Percentiles rank a stretch among this genome's conserved stretches.
phyloP scores from a whole-genome alignment of 2,888 invertebrate species.

The Pristionchus mayeri region DNA sequence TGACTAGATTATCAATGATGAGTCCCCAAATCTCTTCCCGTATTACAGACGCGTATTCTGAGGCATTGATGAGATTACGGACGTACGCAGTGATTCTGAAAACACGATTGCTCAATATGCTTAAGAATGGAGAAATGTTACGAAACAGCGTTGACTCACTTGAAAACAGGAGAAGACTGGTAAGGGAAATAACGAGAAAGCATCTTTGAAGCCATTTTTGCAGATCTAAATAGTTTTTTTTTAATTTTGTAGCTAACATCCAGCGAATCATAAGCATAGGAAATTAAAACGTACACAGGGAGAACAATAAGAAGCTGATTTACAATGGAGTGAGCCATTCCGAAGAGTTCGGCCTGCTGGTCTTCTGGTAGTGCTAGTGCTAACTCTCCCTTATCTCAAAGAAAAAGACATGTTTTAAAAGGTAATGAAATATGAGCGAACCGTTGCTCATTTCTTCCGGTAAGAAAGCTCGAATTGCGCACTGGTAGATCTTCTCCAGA shows the following conservation, averaged over 20 bases:
- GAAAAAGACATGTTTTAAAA: neutral
- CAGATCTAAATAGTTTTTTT: constrained; percentile 20
- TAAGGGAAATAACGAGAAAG: constrained; percentile 20
- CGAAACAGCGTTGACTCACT: constrained; percentile 12
- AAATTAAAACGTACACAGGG: constrained; percentile 30
- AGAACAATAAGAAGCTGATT: constrained; percentile 39
- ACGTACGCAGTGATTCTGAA: constrained; percentile 45
- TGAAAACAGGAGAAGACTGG: constrained; percentile 37
- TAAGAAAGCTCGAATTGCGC: constrained; percentile 8
- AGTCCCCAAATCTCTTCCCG: constrained; percentile 25
- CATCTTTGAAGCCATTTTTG: constrained; percentile 38
- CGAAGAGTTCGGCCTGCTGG: constrained; percentile 39
- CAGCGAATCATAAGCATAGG: neutral
- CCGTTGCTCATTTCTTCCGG: constrained; percentile 12
- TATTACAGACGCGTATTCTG: constrained; percentile 38
- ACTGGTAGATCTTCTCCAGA: constrained; percentile 46
- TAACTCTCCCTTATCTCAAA: constrained; percentile 12
- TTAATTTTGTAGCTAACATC: too few relatives aligned
- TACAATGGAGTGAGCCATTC: constrained; percentile 50
- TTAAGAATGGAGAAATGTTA: neutral
- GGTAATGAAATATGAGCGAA: neutral
- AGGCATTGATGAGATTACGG: constrained; percentile 48
- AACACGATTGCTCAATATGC: neutral
- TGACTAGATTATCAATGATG: constrained; percentile 45
- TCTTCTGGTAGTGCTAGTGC: constrained; percentile 5